Conservation (phyloP, 2,888 invertebrate genomes). For the Nymphalis urticae region DNA sequence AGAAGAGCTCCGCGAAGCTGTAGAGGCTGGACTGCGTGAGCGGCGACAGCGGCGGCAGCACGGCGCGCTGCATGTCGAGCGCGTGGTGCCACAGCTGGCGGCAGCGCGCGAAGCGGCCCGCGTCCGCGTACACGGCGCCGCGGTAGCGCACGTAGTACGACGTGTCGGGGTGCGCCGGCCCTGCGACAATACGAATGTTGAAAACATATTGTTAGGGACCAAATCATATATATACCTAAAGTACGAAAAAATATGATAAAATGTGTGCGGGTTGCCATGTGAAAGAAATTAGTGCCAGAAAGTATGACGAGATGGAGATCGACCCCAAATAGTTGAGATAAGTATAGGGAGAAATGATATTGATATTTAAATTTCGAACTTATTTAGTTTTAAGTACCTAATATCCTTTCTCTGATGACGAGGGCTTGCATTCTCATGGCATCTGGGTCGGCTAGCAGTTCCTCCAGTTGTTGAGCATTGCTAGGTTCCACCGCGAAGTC, state of each 20-base stretch:
- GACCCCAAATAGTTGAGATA: too few relatives aligned
- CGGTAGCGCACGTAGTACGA: slow-evolving; percentile 97
- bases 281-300: too few relatives aligned
- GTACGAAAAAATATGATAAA: too few relatives aligned
- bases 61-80: slow-evolving; percentile 96
- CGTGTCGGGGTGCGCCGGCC: slow-evolving; percentile 97
- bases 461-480: slow-evolving; percentile 89
- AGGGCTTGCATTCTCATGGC: slow-evolving; percentile 98
- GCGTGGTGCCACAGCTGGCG: slow-evolving; percentile 98
- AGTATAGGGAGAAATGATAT: too few relatives aligned
- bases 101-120: slow-evolving; percentile 95
- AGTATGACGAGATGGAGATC: too few relatives aligned
- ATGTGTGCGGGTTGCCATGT: too few relatives aligned
- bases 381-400: slow-evolving; percentile 67
- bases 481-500: slow-evolving; percentile 93
- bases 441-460: slow-evolving; percentile 95
- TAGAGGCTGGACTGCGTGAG: slow-evolving; percentile 97
- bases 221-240: too few relatives aligned
- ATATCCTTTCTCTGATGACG: slow-evolving; percentile 94
- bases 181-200: slow-evolving; percentile 46
- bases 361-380: too few relatives aligned
- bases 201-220: too few relatives aligned
- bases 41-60: slow-evolving; percentile 94
- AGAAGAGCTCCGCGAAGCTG: slow-evolving; percentile 96
- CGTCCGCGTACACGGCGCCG: slow-evolving; percentile 96